Evolutionary conservation across 2,113 vertebrate species (phyloP), one percentile per base, ranked within the genome.

Genomic region (Vulpes ferrilata): DNA sequence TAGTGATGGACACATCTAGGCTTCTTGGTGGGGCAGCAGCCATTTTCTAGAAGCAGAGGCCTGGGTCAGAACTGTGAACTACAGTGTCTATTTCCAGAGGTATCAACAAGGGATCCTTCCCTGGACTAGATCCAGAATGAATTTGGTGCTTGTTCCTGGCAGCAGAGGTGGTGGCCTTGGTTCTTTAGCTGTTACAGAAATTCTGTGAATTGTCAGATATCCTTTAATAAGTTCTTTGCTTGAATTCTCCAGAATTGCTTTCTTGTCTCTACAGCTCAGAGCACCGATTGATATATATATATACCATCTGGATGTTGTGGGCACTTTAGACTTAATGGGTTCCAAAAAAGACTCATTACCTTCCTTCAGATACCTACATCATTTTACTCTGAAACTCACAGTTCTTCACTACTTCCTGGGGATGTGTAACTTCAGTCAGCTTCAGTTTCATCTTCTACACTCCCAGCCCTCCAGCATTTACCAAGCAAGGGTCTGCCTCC

Each of bases 211-310:
- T 32, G 12, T 69, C 76, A 79, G 55, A 69, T 96, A 69, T 64
- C 64, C 30, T 80, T 76, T 64, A 88, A 69, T 64, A 10, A 74
- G 86, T 57, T 90, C 51, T 71, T 96, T 80, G 25, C 48, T 82
- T 65, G 76, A 78, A 62, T 96, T 64, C 64, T 67, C 25, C 35
- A 17, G 86, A 81, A 10, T 48, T 90, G 92, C 73, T 91, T 85
- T 81, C 62, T 79, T 78, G 82, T 80, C 51, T 74, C 76, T 91
- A 71, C 20, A 48, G 1, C 53, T 4, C 22, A 71, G 88, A 80
- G n/a, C 6, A 0, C 53, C 51, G 57, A 88, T 80, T 7, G 13
- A 88, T 43, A 22, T 11, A 64, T 7, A 22, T 5, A 27, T 9
- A 20, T 8, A 32, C 67, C 13, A 30, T 95, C 79, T 89, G 76